Evolutionary conservation across 2,888 invertebrate species (phyloP).

Genomic region (Diarsia brunnea): DNA sequence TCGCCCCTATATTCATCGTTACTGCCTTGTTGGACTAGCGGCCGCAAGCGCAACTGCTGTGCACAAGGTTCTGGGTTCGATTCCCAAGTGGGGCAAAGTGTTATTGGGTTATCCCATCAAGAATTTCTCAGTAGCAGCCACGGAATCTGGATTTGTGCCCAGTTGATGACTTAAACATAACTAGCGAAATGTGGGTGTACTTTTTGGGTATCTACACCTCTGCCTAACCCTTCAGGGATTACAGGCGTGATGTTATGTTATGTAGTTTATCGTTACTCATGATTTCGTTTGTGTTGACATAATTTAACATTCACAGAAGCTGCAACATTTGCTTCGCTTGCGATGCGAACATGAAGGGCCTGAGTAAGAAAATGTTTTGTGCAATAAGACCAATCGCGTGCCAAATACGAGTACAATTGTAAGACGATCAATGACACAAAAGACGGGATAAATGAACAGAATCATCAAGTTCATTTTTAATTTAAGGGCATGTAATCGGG

Average conservation of each 20-base stretch:
- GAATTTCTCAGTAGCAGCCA: too few species aligned
- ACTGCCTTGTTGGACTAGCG: too few species aligned
- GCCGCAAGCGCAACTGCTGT: too few species aligned
- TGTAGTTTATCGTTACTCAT: not conserved
- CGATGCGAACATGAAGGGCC: not conserved
- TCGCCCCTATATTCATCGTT: not conserved
- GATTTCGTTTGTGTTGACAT: not conserved
- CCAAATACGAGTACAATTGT: constrained; percentile 7
- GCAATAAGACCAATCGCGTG: not conserved
- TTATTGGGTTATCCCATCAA: too few species aligned
- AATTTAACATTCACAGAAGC: not conserved
- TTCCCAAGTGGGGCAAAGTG: too few species aligned
- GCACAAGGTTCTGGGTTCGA: too few species aligned
- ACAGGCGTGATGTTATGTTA: too few species aligned
- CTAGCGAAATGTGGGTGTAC: too few species aligned
- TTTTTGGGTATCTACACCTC: too few species aligned
- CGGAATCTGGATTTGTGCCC: too few species aligned
- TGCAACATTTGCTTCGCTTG: not conserved
- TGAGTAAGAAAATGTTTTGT: not conserved
- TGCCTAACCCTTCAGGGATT: too few species aligned
- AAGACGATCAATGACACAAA: not conserved
- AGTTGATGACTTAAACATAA: too few species aligned
- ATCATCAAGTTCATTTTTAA: not conserved
- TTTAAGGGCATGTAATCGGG: not conserved
- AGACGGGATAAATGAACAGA: not conserved